A percentile compares a stretch with the other conserved stretches of the same genome.
These are phyloP conservation scores for Watsonalla binaria DNA, from an alignment of 2,888 invertebrate species.

Conservation along the genomic window DNA sequence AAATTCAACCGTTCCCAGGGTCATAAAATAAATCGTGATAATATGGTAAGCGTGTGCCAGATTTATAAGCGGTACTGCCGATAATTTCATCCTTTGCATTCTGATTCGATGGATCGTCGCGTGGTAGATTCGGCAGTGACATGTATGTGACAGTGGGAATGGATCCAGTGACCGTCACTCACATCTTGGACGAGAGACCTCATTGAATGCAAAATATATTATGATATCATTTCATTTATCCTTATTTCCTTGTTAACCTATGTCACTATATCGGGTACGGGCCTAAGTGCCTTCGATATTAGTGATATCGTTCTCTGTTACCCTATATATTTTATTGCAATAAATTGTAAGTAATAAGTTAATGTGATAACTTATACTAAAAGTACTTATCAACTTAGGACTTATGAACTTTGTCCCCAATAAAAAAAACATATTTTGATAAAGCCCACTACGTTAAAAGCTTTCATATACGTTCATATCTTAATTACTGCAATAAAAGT, in stretches of 20 bases:
- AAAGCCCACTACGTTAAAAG: conserved; percentile 59
- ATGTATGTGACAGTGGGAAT: conserved; percentile 39
- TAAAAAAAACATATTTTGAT: conserved; percentile 34
- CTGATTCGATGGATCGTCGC: conserved; percentile 36
- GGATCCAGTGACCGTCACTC: conserved; percentile 21
- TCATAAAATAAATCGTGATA: conserved; percentile 50
- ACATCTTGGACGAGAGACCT: background rate
- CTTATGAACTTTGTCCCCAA: conserved; percentile 35
- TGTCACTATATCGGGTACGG: too few relatives aligned
- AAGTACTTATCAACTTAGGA: conserved; percentile 16
- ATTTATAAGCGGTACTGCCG: conserved; percentile 42
- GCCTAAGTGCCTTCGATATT: too few relatives aligned
- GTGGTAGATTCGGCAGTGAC: conserved; percentile 37
- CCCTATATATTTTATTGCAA: too few relatives aligned
- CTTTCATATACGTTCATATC: conserved; percentile 63
- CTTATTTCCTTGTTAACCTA: background rate
- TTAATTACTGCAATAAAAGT: conserved; percentile 73
- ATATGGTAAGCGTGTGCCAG: conserved; percentile 52
- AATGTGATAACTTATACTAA: background rate
- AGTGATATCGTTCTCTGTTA: too few relatives aligned
- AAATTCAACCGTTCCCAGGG: conserved; percentile 48
- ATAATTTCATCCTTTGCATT: conserved; percentile 59
- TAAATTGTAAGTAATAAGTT: background rate
- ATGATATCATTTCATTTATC: background rate
- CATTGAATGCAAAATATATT: background rate